Base-by-base conservation (phyloP, 2,888 invertebrate genomes). In the Lasioglossum zephyrum region DNA sequence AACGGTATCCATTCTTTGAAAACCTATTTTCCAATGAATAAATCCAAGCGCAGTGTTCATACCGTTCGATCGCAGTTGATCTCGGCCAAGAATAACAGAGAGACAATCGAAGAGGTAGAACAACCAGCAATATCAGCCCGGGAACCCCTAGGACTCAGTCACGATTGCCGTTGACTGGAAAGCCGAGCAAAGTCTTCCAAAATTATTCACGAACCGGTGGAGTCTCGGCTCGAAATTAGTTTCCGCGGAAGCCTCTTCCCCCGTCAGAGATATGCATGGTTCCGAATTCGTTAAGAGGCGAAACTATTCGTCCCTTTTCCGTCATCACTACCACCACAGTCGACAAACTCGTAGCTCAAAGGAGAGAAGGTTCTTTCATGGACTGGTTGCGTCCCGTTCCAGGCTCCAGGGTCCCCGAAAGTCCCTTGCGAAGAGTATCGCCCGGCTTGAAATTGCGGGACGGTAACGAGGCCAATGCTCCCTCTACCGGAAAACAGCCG, bases 181-280 rank as follows among this genome's bases (percentile, higher is more conserved):
- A 70, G 57, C 79, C 88, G 81, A 83, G 22, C 53, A 22, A 22
- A 89, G 84, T 80, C 79, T 77, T 79, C 82, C 76, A 86, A 86
- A 89, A 89, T 89, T 89, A 89, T 86, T 89, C 85, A 80, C 70
- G 77, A 81, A 75, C 69, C 83, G 84, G 83, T 82, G 66, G 73
- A 86, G 86, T 76, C 76, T 84, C 72, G 81, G 73, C 87, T 84
- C 80, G 81, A 85, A 89, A 89, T 89, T 89, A 89, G 88, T 87
- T 89, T 84, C 82, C 74, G 36, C 77, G 77, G 63, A 79, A 86
- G 85, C 76, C 77, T 72, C 77, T 83, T 76, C n/a, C n/a, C 49
- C 73, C 77, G 81, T 85, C 83, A 13, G 36, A 85, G 77, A 69
- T 77, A 87, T 83, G 88, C 85, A 72, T 77, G 73, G 80, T 83